phyloP scores from a whole-genome alignment of 2,797 vertebrate species.

The Carapus acus region DNA sequence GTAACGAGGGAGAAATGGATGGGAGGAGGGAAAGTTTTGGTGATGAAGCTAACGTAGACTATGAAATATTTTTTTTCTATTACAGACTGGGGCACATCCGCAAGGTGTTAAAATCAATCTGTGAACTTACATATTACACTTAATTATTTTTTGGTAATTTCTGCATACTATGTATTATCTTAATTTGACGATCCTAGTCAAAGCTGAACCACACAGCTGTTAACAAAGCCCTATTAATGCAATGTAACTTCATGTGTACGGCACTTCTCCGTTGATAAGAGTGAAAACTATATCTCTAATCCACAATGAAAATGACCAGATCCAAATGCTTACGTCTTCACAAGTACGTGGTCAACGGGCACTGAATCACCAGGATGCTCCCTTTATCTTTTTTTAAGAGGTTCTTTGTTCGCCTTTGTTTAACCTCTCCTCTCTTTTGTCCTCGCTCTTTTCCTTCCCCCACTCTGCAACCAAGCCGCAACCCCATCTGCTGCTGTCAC shows the following conservation, averaged over 20 bases:
- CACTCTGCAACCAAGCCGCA: constrained; percentile 22
- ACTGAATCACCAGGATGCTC: background rate
- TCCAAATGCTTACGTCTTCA: background rate
- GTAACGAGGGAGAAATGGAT: constrained; percentile 8
- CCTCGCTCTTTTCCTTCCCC: constrained; percentile 7
- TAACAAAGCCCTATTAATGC: no score
- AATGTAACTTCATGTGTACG: no score
- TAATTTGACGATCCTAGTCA: background rate
- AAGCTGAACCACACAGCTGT: background rate
- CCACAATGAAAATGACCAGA: background rate
- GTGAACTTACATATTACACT: background rate
- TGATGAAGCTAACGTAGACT: no score
- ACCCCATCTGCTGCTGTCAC: constrained; percentile 55
- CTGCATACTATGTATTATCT: background rate
- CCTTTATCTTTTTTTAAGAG: no score
- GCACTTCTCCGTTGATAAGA: no score
- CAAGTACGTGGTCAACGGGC: background rate
- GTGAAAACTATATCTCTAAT: background rate
- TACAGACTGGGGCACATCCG: no score
- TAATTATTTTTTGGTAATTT: no score
- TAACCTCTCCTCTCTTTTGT: constrained; percentile 11
- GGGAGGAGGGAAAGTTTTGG: background rate
- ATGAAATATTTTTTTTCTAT: no score
- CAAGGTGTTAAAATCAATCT: no score
- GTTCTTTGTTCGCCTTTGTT: no score